A percentile compares a stretch with the other conserved stretches of the same genome.
Evolutionary conservation across 2,113 vertebrate species (phyloP).

Genomic region (Hemiprocne comata): DNA sequence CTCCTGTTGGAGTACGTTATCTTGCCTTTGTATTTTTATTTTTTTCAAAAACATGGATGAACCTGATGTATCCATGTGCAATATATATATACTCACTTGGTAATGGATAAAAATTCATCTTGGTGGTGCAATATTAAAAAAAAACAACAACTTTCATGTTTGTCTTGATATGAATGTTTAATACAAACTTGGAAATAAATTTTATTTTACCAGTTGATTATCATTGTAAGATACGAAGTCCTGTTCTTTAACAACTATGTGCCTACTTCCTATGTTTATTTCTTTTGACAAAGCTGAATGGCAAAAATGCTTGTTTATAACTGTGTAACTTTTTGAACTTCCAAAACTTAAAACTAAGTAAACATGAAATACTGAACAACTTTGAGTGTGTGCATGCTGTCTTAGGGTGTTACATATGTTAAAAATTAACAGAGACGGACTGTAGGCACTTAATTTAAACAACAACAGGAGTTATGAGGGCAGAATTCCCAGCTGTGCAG

Average conservation of each 20-base stretch:
- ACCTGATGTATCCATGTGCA: not conserved
- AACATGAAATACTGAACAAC: slow-evolving; percentile 10
- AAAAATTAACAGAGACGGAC: not conserved
- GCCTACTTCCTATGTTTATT: slow-evolving; percentile 57
- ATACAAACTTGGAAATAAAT: slow-evolving; percentile 46
- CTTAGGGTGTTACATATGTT: not conserved
- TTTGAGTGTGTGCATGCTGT: not conserved
- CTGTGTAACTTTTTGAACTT: slow-evolving; percentile 54
- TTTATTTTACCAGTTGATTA: slow-evolving; percentile 56
- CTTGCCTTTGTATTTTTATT: slow-evolving; percentile 24
- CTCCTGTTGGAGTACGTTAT: not conserved
- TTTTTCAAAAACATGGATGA: slow-evolving; percentile 26
- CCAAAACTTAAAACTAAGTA: slow-evolving; percentile 49
- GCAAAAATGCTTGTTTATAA: slow-evolving; percentile 49
- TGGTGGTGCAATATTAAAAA: slow-evolving; percentile 57
- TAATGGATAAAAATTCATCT: slow-evolving; percentile 36
- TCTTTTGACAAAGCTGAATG: slow-evolving; percentile 61
- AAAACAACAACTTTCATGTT: slow-evolving; percentile 1
- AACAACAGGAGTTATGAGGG: rapidly evolving
- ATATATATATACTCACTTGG: not conserved
- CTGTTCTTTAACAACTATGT: slow-evolving; percentile 62
- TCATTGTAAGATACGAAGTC: slow-evolving; percentile 45
- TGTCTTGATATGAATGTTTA: slow-evolving; percentile 61
- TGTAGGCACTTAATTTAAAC: not conserved
- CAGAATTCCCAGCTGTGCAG: too few species aligned